Evolutionary conservation across 2,113 vertebrate genomes (phyloP), one percentile per base, ranked within the genome.

Genomic region (Rhynchopsitta pachyrhyncha): DNA sequence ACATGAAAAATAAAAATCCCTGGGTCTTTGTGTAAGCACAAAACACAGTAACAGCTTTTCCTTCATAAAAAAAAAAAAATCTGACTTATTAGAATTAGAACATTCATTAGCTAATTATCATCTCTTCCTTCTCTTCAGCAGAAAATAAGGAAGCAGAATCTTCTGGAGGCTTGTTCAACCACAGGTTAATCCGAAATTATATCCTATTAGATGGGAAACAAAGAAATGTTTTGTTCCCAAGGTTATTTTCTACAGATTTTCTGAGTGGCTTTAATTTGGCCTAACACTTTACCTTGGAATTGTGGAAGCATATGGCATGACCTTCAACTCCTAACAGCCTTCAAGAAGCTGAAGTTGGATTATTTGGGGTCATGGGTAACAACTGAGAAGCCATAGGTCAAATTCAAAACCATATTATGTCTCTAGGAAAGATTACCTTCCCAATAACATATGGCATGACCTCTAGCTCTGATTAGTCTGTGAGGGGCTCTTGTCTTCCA

Each of bases 201-300:
- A 71, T 70, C 42, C 69, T 87, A 53, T 81, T 82, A 64, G 44
- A 29, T 82, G 69, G 62, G 73, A 84, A 94, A 92, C 42, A 82
- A 94, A 96, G 71, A 78, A 57, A 31, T 66, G 29, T 31, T 82
- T 97, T 90, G 85, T 91, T 96, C 81, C 68, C 85, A 88, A 73
- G 59, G n/a, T 93, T 94, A 82, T 95, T 97, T 97, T 92, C 67
- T 80, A 82, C 88, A 89, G 92, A 86, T 92, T 95, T 97, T 64
- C 82, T 88, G 41, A 86, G 78, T 60, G 41, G 63, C 39, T 85
- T 94, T 85, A 92, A 95, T 97, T 95, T 95, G 70, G 93, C 88
- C 89, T 88, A 90, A 88, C 68, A 79, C 86, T 97, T 95, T 82
- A 57, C 92, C 92, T 95, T 96, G 92, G 80, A 90, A 97, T 78